Evolutionary conservation across 2,888 invertebrate species (phyloP).

Genomic region (Pseudococcus viburni): DNA sequence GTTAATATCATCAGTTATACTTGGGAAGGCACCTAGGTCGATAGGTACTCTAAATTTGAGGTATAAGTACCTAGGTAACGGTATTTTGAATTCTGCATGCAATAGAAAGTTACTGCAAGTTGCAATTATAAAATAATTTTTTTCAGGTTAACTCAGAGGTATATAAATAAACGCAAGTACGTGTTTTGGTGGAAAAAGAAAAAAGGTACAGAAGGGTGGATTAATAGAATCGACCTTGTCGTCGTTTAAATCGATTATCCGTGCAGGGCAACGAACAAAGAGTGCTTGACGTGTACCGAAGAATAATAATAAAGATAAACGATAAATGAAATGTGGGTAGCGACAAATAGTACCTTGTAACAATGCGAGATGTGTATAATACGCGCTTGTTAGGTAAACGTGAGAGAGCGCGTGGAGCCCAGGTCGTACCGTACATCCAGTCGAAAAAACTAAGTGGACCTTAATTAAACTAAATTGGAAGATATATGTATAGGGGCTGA

Average conservation of each 20-base stretch:
- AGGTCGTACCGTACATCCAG: slow-evolving; percentile 52
- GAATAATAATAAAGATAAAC: slow-evolving; percentile 66
- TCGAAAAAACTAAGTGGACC: slow-evolving; percentile 63
- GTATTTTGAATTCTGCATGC: too few relatives aligned
- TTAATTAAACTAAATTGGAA: slow-evolving; percentile 67
- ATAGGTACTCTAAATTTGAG: too few relatives aligned
- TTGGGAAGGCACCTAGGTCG: too few relatives aligned
- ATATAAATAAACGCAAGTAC: slow-evolving; percentile 1
- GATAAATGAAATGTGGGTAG: slow-evolving; percentile 66
- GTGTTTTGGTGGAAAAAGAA: slow-evolving; percentile 6
- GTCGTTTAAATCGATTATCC: slow-evolving; percentile 66
- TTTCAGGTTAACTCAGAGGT: not conserved
- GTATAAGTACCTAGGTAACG: too few relatives aligned
- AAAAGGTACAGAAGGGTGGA: slow-evolving; percentile 60
- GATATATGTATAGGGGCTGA: slow-evolving; percentile 64
- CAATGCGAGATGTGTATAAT: slow-evolving; percentile 53
- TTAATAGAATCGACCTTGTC: slow-evolving; percentile 66
- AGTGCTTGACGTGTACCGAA: slow-evolving; percentile 51
- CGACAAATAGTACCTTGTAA: slow-evolving; percentile 62
- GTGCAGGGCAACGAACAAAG: slow-evolving; percentile 65
- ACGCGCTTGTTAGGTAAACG: slow-evolving; percentile 61
- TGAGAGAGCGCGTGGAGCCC: slow-evolving; percentile 54
- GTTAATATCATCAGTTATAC: not conserved
- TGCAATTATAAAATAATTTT: slow-evolving; percentile 1
- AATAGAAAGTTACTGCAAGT: too few relatives aligned